Evolutionary conservation across 2,888 invertebrate species (phyloP).

Genomic region (Diarsia brunnea): DNA sequence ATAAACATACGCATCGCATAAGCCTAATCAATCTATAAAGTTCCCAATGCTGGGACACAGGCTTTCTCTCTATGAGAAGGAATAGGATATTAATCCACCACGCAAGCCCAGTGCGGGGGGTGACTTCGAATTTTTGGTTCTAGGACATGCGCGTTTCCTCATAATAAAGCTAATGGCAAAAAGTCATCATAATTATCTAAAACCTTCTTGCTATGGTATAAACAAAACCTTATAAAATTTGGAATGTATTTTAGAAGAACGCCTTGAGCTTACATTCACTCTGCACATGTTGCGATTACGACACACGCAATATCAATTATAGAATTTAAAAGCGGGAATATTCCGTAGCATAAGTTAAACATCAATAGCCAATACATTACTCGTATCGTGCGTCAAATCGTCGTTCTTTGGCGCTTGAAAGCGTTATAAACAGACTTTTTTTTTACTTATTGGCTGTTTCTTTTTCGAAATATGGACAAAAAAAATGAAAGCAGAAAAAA

Average conservation of each 20-base stretch:
- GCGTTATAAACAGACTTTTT: not conserved
- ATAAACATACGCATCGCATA: not conserved
- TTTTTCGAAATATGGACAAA: not conserved
- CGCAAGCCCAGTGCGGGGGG: not conserved
- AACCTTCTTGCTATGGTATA: not conserved
- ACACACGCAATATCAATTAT: conserved; percentile 26
- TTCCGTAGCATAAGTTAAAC: conserved; percentile 28
- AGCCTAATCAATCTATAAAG: not conserved
- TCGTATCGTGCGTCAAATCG: not conserved
- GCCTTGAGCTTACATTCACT: conserved; percentile 54
- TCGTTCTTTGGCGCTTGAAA: not conserved
- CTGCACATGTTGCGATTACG: conserved; percentile 30
- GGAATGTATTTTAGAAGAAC: conserved; percentile 32
- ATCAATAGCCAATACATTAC: conserved; percentile 18
- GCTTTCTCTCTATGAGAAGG: not conserved
- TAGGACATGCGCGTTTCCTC: not conserved
- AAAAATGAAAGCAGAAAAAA: conserved; percentile 44
- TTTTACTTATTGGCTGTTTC: no score
- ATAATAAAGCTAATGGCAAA: not conserved
- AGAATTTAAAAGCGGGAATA: conserved; percentile 29
- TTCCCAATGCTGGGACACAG: not conserved
- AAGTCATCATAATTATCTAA: not conserved
- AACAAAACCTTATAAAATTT: conserved; percentile 22
- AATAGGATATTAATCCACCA: not conserved
- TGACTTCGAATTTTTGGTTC: not conserved